Conservation (phyloP, 1,140 invertebrate species). For the Apis mellifera region DNA sequence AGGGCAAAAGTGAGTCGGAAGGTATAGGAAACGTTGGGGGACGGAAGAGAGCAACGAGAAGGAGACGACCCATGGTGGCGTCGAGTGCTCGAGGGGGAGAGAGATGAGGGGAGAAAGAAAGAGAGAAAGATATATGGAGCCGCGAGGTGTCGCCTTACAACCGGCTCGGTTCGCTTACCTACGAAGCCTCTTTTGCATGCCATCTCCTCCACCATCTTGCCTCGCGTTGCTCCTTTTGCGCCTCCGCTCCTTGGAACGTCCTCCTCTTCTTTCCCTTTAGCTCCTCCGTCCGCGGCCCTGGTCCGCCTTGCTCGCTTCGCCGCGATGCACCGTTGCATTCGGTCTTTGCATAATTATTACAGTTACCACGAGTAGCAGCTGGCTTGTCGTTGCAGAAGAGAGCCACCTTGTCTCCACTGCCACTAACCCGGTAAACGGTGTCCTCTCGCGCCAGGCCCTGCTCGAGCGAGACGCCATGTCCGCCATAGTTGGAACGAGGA, state of each 20-base stretch:
- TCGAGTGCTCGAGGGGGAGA: conserved; percentile 26
- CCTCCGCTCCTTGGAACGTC: conserved; percentile 65
- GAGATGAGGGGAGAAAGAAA: conserved; percentile 57
- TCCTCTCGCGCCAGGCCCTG: not conserved
- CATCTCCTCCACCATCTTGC: conserved; percentile 80
- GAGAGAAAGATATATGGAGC: conserved; percentile 72
- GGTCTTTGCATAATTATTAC: conserved; percentile 80
- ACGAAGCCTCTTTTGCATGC: conserved; percentile 81
- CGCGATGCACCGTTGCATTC: conserved; percentile 75
- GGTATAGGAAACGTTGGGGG: conserved; percentile 39
- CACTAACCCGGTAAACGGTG: conserved; percentile 17
- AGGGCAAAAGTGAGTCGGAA: conserved; percentile 16
- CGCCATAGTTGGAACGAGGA: not conserved
- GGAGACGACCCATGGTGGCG: conserved; percentile 38
- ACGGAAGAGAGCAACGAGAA: conserved; percentile 49
- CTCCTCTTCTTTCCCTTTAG: conserved; percentile 55
- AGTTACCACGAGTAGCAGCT: conserved; percentile 74
- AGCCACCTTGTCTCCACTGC: conserved; percentile 48
- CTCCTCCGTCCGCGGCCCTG: conserved; percentile 1
- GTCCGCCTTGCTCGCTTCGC: conserved; percentile 22
- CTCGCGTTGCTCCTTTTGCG: conserved; percentile 72
- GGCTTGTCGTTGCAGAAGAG: conserved; percentile 57
- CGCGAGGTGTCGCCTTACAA: conserved; percentile 81
- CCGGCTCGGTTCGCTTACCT: conserved; percentile 80
- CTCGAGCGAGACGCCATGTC: not conserved